Percentiles rank a stretch among this genome's conserved stretches.
Evolutionary conservation across 2,797 vertebrate genomes (phyloP).

Genomic region (Cyprinodon diabolis): DNA sequence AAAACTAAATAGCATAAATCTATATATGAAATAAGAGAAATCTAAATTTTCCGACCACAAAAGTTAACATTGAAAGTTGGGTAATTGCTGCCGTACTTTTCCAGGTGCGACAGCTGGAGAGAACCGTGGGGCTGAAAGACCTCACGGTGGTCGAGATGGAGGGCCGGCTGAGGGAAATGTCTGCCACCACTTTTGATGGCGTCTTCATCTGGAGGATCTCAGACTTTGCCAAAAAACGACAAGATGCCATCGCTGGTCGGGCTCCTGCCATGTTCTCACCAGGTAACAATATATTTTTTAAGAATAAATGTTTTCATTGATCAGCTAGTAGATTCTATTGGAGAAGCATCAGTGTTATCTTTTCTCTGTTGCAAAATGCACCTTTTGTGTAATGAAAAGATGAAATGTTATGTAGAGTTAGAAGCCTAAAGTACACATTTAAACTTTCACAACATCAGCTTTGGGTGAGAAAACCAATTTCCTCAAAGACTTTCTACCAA

Average conservation of each 20-base stretch:
- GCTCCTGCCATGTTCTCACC: conserved; percentile 96
- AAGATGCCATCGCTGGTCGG: conserved; percentile 91
- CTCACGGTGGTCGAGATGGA: conserved; percentile 94
- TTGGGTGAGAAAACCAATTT: neutral
- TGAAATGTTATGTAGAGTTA: neutral
- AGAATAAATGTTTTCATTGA: neutral
- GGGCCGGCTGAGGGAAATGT: conserved; percentile 88
- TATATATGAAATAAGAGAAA: too few species aligned
- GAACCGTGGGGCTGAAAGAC: conserved; percentile 92
- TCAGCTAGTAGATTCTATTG: neutral
- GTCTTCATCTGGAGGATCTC: conserved; percentile 97
- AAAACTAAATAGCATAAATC: too few species aligned
- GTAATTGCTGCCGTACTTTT: neutral
- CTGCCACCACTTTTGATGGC: conserved; percentile 91
- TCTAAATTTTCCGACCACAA: too few species aligned
- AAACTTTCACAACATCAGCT: neutral
- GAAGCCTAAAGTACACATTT: neutral
- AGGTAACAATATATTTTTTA: conserved; percentile 41
- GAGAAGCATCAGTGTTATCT: neutral
- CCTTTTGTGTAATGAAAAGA: too few species aligned
- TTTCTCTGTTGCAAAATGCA: too few species aligned
- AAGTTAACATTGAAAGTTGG: neutral
- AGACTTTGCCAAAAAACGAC: conserved; percentile 91
- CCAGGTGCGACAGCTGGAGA: conserved; percentile 95
- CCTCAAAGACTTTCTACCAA: neutral